Evolutionary conservation across 2,113 vertebrate species (phyloP).

Genomic region (Pipra filicauda): DNA sequence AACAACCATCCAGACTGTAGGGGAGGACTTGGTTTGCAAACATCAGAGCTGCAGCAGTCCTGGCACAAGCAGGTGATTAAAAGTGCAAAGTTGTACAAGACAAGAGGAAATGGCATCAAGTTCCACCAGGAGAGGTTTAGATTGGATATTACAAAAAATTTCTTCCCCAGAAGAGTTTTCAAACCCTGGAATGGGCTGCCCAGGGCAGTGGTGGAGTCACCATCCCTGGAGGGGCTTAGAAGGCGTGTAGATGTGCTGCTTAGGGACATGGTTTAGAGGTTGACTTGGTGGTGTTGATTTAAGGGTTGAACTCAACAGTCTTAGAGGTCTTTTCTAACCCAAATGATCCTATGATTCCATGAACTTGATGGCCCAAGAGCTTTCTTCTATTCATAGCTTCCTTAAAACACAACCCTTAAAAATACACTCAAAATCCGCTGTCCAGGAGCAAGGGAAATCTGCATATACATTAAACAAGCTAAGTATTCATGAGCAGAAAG

Average conservation of each 20-base stretch:
- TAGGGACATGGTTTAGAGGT: not conserved
- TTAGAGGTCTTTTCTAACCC: not conserved
- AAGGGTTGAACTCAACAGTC: not conserved
- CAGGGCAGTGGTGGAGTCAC: not conserved
- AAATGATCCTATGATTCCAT: not conserved
- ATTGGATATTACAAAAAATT: not conserved
- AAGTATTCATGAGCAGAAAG: not conserved
- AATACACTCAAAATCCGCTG: not conserved
- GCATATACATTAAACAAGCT: not conserved
- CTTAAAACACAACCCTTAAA: not conserved
- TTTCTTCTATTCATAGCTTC: not conserved
- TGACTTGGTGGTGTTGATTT: not conserved
- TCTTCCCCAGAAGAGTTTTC: not conserved
- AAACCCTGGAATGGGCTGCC: not conserved
- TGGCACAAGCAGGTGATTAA: not conserved
- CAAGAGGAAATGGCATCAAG: not conserved
- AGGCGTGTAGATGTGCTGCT: not conserved
- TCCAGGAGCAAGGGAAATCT: not conserved
- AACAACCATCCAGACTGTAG: not conserved
- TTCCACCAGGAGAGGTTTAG: not conserved
- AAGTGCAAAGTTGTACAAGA: accelerated
- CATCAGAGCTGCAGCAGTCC: not conserved
- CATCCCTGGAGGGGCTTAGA: not conserved
- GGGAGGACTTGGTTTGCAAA: not conserved
- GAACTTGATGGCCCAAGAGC: not conserved